Percentiles rank a stretch among this genome's conserved stretches.
Evolutionary conservation across 2,113 vertebrate genomes (phyloP).

Genomic region (Pituophis catenifer): DNA sequence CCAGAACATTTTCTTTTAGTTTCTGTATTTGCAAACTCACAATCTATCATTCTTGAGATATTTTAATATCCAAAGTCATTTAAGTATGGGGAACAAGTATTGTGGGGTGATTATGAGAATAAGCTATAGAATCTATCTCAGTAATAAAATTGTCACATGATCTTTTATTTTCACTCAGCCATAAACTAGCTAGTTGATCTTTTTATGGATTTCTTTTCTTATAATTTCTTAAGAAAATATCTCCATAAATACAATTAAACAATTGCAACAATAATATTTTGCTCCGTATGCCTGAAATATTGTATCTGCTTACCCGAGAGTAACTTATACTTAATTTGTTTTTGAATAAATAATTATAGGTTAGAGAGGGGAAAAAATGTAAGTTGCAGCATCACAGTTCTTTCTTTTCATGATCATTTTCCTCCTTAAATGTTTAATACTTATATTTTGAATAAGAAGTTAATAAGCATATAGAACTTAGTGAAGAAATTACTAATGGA

Average conservation of each 20-base stretch:
- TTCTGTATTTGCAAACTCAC: not conserved
- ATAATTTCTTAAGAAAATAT: not conserved
- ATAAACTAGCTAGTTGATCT: not conserved
- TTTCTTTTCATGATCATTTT: too few species aligned
- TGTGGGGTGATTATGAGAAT: not conserved
- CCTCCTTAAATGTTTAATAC: not conserved
- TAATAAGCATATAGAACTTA: not conserved
- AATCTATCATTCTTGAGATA: accelerated
- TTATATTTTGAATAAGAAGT: not conserved
- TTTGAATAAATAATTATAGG: not conserved
- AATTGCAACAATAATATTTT: not conserved
- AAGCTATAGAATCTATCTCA: not conserved
- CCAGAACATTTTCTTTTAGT: not conserved
- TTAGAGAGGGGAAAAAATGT: not conserved
- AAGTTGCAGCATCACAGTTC: not conserved
- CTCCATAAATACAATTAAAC: not conserved
- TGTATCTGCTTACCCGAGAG: not conserved
- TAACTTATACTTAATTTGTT: not conserved
- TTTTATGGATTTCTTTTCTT: not conserved
- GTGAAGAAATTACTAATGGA: not conserved
- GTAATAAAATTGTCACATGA: not conserved
- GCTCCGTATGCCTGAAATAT: not conserved
- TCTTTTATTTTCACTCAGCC: not conserved
- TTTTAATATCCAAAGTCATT: accelerated
- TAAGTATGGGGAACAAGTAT: not conserved